These are phyloP conservation scores for Danionella cerebrum DNA, from an alignment of 2,113 vertebrate genomes.

Conservation along the genomic window DNA sequence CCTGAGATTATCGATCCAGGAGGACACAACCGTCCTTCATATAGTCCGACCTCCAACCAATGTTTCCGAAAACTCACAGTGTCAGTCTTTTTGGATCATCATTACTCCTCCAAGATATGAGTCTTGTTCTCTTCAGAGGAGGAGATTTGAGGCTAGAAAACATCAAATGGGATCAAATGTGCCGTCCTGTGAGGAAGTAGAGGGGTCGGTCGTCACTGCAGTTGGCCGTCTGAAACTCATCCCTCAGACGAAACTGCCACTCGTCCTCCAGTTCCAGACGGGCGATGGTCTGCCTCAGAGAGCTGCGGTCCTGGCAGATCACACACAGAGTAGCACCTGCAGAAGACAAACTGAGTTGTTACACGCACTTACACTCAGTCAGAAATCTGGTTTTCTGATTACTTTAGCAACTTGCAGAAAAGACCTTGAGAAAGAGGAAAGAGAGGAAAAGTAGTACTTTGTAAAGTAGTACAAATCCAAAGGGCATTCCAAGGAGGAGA, in stretches of 20 bases:
- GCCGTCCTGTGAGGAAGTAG: constrained; percentile 92
- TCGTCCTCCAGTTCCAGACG: constrained; percentile 91
- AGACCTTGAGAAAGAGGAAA: too few species aligned
- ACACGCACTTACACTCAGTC: too few species aligned
- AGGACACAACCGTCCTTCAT: not conserved
- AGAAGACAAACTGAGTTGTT: too few species aligned
- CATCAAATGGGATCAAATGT: constrained; percentile 63
- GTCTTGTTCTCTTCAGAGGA: not conserved
- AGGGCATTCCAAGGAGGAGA: too few species aligned
- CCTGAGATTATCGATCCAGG: constrained; percentile 61
- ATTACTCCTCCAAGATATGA: too few species aligned
- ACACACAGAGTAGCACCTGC: constrained; percentile 95
- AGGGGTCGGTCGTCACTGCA: constrained; percentile 91
- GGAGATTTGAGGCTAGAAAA: not conserved
- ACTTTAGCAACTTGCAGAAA: too few species aligned
- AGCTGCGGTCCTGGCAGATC: constrained; percentile 94
- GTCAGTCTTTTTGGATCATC: too few species aligned
- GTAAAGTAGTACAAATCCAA: too few species aligned
- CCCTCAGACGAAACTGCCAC: constrained; percentile 95
- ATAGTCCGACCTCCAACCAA: too few species aligned
- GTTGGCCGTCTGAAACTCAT: constrained; percentile 97
- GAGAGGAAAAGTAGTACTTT: too few species aligned
- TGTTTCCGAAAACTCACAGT: too few species aligned
- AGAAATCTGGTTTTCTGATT: too few species aligned
- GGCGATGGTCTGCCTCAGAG: constrained; percentile 90